A percentile compares a stretch with the other conserved stretches of the same genome.
phyloP scores from a whole-genome alignment of 2,113 vertebrate species.

The Henicopernis longicauda region DNA sequence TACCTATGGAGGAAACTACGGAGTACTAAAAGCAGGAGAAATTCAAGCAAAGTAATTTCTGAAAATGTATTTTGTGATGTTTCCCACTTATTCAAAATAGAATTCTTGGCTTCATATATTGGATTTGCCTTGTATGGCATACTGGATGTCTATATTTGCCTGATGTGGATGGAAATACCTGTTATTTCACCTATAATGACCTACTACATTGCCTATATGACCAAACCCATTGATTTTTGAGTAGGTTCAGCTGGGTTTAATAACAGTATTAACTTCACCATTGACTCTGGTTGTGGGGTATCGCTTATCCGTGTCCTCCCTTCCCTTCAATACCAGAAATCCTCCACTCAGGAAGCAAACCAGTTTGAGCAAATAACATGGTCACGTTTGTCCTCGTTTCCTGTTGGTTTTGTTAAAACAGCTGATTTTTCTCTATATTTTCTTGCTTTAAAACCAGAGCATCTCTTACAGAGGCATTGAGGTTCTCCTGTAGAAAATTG shows the following conservation, averaged over 20 bases:
- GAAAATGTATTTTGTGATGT: background rate
- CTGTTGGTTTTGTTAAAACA: background rate
- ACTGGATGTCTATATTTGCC: accelerated
- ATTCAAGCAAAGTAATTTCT: background rate
- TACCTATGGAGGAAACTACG: accelerated
- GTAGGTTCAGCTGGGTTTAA: background rate
- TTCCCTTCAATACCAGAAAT: background rate
- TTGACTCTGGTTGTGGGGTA: background rate
- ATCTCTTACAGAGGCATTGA: background rate
- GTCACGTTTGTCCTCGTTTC: background rate
- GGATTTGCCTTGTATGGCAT: accelerated
- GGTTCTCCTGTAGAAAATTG: background rate
- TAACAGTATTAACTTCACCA: too few species aligned
- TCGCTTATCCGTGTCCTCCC: background rate
- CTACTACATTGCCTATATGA: accelerated
- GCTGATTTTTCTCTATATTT: background rate
- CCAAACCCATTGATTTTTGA: background rate
- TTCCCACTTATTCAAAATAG: background rate
- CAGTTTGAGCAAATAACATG: background rate
- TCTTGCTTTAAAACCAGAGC: background rate
- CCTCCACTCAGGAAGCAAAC: background rate
- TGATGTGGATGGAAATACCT: accelerated
- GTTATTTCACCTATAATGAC: too few species aligned
- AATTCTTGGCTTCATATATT: background rate
- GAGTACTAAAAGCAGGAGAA: background rate